Evolutionary conservation across 53 echinoderm and acorn worm genomes (phyloP).

Genomic region (Hippasteria phrygiana): DNA sequence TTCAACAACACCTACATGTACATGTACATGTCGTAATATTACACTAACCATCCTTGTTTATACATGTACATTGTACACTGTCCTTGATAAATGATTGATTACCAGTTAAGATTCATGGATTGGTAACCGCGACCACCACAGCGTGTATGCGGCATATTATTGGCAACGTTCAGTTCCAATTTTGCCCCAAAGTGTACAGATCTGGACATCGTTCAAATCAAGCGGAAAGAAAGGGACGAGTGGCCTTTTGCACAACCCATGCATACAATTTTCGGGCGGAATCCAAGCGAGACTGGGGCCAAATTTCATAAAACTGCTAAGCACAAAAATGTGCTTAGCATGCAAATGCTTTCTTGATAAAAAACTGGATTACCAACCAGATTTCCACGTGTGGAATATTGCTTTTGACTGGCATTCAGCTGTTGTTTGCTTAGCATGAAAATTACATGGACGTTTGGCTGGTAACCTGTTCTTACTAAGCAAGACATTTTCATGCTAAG

Average conservation of each 20-base stretch:
- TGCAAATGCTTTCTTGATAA: too few species aligned
- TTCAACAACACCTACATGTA: neutral
- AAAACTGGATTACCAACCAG: too few species aligned
- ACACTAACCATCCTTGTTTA: neutral
- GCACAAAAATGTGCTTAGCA: too few species aligned
- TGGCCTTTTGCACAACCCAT: neutral
- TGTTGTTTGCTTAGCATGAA: too few species aligned
- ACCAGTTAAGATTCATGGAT: conserved; percentile 4
- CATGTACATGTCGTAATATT: neutral
- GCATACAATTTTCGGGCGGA: neutral
- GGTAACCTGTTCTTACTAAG: too few species aligned
- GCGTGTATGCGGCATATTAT: neutral
- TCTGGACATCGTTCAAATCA: neutral
- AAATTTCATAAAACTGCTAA: too few species aligned
- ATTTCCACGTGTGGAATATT: too few species aligned
- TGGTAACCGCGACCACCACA: neutral
- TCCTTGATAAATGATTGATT: conserved; percentile 41
- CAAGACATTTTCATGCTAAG: too few species aligned
- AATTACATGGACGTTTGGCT: too few species aligned
- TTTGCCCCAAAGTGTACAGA: neutral
- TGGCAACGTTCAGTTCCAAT: neutral
- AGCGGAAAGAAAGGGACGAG: neutral
- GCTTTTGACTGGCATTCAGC: too few species aligned
- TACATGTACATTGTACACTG: conserved; percentile 3
- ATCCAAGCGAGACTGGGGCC: neutral